Evolutionary conservation across 64 coral and sea anemone species (phyloP).

Genomic region (Porites lutea): DNA sequence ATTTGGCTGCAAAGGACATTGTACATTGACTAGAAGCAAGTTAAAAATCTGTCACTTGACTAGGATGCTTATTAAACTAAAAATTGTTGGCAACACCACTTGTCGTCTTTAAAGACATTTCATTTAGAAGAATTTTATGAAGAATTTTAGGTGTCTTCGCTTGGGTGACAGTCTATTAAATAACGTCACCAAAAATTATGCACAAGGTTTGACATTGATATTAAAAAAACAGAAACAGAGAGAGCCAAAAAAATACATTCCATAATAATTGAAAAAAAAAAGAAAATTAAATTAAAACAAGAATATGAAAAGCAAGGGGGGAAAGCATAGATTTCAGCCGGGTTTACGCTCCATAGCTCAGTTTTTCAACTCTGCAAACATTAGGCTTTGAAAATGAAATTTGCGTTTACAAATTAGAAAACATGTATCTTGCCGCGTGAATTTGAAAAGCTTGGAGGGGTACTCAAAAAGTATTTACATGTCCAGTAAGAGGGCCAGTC

Average conservation of each 20-base stretch:
- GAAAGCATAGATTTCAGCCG: not conserved
- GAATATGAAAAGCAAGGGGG: not conserved
- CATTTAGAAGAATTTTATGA: not conserved
- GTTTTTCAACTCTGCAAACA: not conserved
- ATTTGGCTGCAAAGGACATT: no score
- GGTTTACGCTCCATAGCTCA: not conserved
- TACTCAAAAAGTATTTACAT: no score
- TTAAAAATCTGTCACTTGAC: no score
- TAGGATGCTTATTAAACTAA: no score
- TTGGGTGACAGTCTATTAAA: not conserved
- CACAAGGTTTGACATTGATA: no score
- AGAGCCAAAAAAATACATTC: not conserved
- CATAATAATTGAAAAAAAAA: no score
- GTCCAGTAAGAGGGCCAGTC: no score
- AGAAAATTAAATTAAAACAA: no score
- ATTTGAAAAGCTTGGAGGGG: not conserved
- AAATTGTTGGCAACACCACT: no score
- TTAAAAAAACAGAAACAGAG: no score
- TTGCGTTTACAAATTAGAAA: not conserved
- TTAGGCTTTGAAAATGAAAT: not conserved
- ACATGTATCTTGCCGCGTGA: not conserved
- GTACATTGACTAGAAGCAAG: no score
- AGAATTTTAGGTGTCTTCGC: not conserved
- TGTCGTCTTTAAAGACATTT: not conserved
- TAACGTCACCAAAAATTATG: no score